Evolutionary conservation across 35 echinoderm and acorn worm genomes (phyloP).

Genomic region (Diadema setosum): DNA sequence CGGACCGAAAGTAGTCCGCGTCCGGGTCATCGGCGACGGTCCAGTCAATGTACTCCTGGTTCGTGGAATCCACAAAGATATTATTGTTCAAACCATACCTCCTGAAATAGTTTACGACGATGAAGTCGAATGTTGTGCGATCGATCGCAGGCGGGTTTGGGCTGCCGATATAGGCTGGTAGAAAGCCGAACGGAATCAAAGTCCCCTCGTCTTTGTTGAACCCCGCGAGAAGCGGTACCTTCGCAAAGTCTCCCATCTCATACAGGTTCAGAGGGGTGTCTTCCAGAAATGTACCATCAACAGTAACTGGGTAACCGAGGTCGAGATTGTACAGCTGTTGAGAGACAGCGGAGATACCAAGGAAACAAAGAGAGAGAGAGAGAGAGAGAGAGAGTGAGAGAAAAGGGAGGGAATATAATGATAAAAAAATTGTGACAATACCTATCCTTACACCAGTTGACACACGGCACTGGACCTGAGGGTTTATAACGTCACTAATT

Average conservation of each 20-base stretch:
- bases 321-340: neutral
- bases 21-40: constrained; percentile 17
- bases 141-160: neutral
- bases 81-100: neutral
- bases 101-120: neutral
- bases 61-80: constrained; percentile 20
- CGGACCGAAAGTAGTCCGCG: constrained; percentile 44
- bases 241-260: neutral
- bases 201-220: constrained; percentile 37
- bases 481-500: no score
- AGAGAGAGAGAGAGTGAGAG: neutral
- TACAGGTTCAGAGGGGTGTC: neutral
- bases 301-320: neutral
- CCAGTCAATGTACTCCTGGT: constrained; percentile 76
- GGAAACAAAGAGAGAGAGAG: neutral
- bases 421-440: neutral
- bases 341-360: neutral
- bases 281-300: constrained; percentile 2
- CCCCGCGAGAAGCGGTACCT: neutral
- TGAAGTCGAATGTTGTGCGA: neutral
- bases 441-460: neutral
- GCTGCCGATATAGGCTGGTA: neutral
- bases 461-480: neutral
- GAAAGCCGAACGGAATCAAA: neutral
- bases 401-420: neutral